Base-by-base conservation (phyloP, 2,113 vertebrate species). In the Indri indri region DNA sequence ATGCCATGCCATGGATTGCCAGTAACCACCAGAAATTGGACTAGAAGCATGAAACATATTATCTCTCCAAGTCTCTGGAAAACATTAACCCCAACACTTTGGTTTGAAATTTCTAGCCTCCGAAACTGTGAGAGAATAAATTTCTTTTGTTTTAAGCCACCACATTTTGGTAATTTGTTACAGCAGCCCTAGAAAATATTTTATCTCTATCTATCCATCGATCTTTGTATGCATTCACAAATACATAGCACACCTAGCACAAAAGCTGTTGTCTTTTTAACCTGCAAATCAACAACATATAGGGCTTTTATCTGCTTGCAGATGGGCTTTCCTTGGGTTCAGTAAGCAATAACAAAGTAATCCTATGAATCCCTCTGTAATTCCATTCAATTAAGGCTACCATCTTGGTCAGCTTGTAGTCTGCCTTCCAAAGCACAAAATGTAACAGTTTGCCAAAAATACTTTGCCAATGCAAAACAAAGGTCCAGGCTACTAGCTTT, bases 231-330 rank as follows among this genome's bases (percentile, higher is more conserved):
- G 27, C 47, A 74, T 77, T 9, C 12, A 82, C 20, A 40, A 14
- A 59, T 32, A 42, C 13, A 42, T 14, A 30, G 30, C 37, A 11
- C 23, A 8, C 45, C 2, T 79, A 45, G 47, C 22, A 42, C 4
- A 42, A 57, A 93, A 13, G 20, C 22, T 76, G 25, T 42, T 76
- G 59, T 10, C 27, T 86, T 92, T 65, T 52, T n/a, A 86, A 54
- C 8, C 37, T 54, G 0, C 37, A 77, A 77, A n/a, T 86, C 59
- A 27, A 2, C 30, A 57, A 14, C 27, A 57, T n/a, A n/a, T 65
- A 3, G n/a, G 5, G 6, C 2, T 52, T 25, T 11, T 40, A 40
- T 11, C 8, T 34, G 5, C 6, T 42, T 20, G 2, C 17, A 25
- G 61, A 77, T 22, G 14, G 8, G 6, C 32, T 27, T 85, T 30